These are phyloP conservation scores for Zaprionus lineosus DNA, from an alignment of 2,888 invertebrate species.

Conservation along the genomic window DNA sequence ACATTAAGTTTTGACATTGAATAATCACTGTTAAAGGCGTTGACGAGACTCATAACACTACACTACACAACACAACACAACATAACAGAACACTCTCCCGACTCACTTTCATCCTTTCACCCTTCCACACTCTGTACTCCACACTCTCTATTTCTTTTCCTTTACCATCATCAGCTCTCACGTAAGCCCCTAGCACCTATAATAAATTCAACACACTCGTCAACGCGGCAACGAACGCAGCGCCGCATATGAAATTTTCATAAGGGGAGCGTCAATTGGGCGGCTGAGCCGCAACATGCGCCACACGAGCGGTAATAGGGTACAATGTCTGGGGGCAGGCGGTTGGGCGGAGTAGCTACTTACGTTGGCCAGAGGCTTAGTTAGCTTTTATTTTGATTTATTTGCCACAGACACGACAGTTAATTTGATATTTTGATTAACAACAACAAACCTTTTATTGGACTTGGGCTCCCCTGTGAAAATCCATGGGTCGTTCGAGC, in stretches of 20 bases:
- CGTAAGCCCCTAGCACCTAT: conserved; percentile 62
- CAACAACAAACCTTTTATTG: conserved; percentile 67
- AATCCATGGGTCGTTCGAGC: background rate
- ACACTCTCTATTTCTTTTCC: background rate
- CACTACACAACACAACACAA: conserved; percentile 4
- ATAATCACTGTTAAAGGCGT: conserved; percentile 71
- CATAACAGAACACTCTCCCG: conserved; percentile 16
- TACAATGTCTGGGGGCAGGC: background rate
- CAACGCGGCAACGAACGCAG: conserved; percentile 33
- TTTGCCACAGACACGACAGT: conserved; percentile 83
- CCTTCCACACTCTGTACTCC: background rate
- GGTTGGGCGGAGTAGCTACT: conserved; percentile 2
- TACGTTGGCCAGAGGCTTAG: conserved; percentile 25
- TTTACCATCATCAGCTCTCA: conserved; percentile 56
- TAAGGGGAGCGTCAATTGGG: conserved; percentile 41
- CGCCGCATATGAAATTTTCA: conserved; percentile 62
- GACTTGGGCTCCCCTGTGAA: conserved; percentile 4
- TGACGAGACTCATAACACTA: conserved; percentile 54
- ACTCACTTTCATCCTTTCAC: background rate
- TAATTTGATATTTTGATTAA: conserved; percentile 84
- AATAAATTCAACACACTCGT: conserved; percentile 72
- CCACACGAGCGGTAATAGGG: no score
- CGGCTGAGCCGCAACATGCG: background rate
- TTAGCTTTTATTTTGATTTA: conserved; percentile 80
- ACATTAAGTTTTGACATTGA: conserved; percentile 73